Conservation (phyloP, 1,140 invertebrate species). For the Sitophilus oryzae region DNA sequence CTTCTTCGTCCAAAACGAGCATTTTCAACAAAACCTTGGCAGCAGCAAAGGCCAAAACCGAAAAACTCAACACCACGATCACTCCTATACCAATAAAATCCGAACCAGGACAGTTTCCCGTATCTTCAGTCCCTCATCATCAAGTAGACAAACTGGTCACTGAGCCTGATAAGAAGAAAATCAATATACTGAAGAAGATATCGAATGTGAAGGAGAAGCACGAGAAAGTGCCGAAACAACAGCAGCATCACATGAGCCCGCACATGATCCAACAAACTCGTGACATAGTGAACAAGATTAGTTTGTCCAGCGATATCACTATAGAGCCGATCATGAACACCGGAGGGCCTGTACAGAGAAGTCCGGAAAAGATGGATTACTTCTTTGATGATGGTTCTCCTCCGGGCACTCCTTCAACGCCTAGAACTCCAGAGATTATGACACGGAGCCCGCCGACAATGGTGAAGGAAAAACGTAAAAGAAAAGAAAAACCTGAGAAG, state of each 20-base stretch:
- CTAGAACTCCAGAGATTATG: slow-evolving; percentile 54
- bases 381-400: slow-evolving; percentile 53
- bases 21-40: slow-evolving; percentile 44
- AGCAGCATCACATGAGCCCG: slow-evolving; percentile 1
- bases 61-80: slow-evolving; percentile 45
- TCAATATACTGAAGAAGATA: slow-evolving; percentile 82
- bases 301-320: slow-evolving; percentile 44
- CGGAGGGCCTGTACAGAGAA: slow-evolving; percentile 3
- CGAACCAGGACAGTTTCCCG: slow-evolving; percentile 11
- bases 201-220: slow-evolving; percentile 62
- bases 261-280: slow-evolving; percentile 17
- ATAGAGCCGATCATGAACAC: slow-evolving; percentile 37
- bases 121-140: slow-evolving; percentile 13
- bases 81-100: slow-evolving; percentile 38
- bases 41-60: slow-evolving; percentile 47
- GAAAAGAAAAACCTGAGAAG: slow-evolving; percentile 51
- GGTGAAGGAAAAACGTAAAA: slow-evolving; percentile 58
- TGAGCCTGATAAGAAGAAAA: slow-evolving; percentile 74
- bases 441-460: slow-evolving; percentile 44
- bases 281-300: slow-evolving; percentile 34
- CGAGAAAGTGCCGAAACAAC: slow-evolving; percentile 43
- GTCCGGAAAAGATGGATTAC: slow-evolving; percentile 27
- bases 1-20: slow-evolving; percentile 7
- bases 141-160: slow-evolving; percentile 63
- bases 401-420: slow-evolving; percentile 50